Base-by-base conservation (phyloP, 2,797 vertebrate genomes). In the Gymnothorax javanicus region DNA sequence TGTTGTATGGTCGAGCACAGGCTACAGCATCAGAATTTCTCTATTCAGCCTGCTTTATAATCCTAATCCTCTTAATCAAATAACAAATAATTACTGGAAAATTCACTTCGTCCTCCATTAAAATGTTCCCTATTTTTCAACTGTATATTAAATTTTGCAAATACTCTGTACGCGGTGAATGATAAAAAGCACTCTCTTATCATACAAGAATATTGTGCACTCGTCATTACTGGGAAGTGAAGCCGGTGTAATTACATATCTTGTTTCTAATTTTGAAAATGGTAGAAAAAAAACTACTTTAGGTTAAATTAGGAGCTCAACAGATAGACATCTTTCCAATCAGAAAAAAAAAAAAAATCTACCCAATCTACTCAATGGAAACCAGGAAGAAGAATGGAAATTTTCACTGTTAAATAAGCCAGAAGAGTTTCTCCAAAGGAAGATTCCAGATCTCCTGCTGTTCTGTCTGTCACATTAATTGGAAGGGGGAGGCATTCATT, bases 401-500 rank as follows among this genome's bases (percentile, higher is more conserved):
- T 93, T 89, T 88, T 89, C 87, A 91, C 92, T 91, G 86, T 73
- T 89, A 83, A 89, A 88, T 89, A 89, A 93, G 91, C 91, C 93
- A 91, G 93, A 92, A 92, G 92, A 92, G 87, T 92, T 87, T 79
- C 79, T 91, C 89, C 89, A 90, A 90, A 90, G 89, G 89, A 89
- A 86, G 90, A 88, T 88, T 91, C 87, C 58, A 73, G 83, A 90
- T 91, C 93, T 93, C 93, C 92, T 91, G 92, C 91, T 91, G 91
- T 90, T 92, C 91, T 91, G 91, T 89, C 58, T 92, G 93, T 93
- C 93, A 91, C 89, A 91, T 86, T 94, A 95, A 95, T 94, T 94
- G 92, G 93, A 92, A 91, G 91, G 91, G 93, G 91, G 91, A 91
- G 87, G 94, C 93, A 94, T 91, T 93, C 91, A 93, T 94, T 94